phyloP scores from a whole-genome alignment of 2,113 vertebrate species.

The Agelaius tricolor region DNA sequence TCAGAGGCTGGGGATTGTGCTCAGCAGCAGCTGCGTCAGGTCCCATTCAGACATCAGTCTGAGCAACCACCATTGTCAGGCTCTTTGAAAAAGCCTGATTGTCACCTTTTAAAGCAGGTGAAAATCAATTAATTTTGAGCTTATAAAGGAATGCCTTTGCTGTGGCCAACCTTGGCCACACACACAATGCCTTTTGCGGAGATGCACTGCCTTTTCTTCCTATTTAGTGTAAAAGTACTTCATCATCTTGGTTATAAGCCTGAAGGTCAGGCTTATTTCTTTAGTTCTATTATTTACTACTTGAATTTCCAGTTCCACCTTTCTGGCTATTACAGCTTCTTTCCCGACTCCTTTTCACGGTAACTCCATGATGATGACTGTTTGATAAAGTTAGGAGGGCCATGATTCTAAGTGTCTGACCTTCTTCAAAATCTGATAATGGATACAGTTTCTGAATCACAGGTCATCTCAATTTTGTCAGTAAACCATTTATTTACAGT shows the following conservation, averaged over 20 bases:
- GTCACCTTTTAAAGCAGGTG: not conserved
- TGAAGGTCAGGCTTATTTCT: constrained; percentile 58
- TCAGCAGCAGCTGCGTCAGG: not conserved
- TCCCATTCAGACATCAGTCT: not conserved
- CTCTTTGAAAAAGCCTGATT: not conserved
- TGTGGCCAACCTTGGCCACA: not conserved
- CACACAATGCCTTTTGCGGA: not conserved
- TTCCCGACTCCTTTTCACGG: not conserved
- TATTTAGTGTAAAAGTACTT: constrained; percentile 44
- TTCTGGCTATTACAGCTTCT: constrained; percentile 26
- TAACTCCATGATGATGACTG: constrained; percentile 4
- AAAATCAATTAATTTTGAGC: constrained; percentile 39
- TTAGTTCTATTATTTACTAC: constrained; percentile 46
- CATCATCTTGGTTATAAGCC: constrained; percentile 38
- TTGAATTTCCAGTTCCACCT: constrained; percentile 32
- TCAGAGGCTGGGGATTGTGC: not conserved
- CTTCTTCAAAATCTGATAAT: constrained; percentile 58
- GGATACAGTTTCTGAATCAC: constrained; percentile 28
- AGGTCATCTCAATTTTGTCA: constrained; percentile 49
- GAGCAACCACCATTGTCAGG: not conserved
- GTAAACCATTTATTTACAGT: constrained; percentile 43
- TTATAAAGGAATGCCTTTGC: not conserved
- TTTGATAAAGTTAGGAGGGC: constrained; percentile 43
- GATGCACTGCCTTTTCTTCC: constrained; percentile 7
- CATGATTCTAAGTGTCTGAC: constrained; percentile 35